These are phyloP conservation scores for Oncorhynchus kisutch DNA, from an alignment of 2,113 vertebrate species.

Conservation along the genomic window DNA sequence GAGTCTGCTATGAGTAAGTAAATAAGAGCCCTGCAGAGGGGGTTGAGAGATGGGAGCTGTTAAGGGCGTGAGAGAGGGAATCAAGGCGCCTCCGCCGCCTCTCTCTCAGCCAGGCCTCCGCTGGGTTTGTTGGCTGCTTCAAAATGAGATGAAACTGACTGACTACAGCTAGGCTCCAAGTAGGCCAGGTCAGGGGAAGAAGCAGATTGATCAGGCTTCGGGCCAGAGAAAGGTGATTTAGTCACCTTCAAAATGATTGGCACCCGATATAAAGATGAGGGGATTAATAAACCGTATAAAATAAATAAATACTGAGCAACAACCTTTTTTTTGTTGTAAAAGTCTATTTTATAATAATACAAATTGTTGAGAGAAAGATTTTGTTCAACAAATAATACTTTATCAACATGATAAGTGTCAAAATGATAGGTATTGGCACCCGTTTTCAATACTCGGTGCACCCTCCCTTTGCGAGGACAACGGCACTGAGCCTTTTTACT, in stretches of 20 bases:
- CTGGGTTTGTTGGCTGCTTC: conserved; percentile 37
- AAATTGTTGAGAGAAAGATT: too few relatives aligned
- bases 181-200: conserved; percentile 62
- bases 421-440: too few relatives aligned
- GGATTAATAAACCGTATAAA: too few relatives aligned
- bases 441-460: too few relatives aligned
- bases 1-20: neutral
- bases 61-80: conserved; percentile 15
- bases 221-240: conserved; percentile 55
- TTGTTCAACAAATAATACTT: too few relatives aligned
- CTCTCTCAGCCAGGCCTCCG: conserved; percentile 57
- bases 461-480: too few relatives aligned
- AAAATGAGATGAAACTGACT: conserved; percentile 71
- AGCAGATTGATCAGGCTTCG: conserved; percentile 58
- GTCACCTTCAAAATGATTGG: conserved; percentile 38
- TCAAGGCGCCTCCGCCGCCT: conserved; percentile 57
- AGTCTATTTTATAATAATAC: too few relatives aligned
- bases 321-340: too few relatives aligned
- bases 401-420: too few relatives aligned
- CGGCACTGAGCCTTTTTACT: too few relatives aligned
- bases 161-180: conserved; percentile 38
- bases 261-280: too few relatives aligned
- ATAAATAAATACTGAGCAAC: too few relatives aligned
- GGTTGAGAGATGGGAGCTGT: conserved; percentile 1
- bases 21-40: neutral